Evolutionary conservation across 2,888 invertebrate species (phyloP).

Genomic region (Sabatieria punctata): DNA sequence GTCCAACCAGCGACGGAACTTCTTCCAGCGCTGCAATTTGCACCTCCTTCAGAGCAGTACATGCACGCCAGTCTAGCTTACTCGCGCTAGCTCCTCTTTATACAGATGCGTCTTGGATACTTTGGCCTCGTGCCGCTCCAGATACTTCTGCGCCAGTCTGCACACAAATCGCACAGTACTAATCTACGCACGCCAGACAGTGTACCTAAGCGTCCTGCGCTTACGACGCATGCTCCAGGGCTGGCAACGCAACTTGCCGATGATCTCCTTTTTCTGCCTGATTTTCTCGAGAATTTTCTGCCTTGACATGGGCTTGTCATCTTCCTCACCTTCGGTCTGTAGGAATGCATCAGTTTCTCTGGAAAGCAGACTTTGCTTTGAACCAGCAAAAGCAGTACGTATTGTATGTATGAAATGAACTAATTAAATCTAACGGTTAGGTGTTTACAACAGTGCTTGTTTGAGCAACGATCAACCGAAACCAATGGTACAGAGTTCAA

Average conservation of each 20-base stretch:
- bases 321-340: slow-evolving; percentile 22
- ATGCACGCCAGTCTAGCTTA: slow-evolving; percentile 12
- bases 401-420: too few relatives aligned
- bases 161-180: background rate
- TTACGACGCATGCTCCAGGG: slow-evolving; percentile 35
- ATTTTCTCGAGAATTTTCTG: slow-evolving; percentile 31
- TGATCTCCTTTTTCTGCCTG: slow-evolving; percentile 34
- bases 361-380: slow-evolving; percentile 12
- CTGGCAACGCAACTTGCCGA: slow-evolving; percentile 31
- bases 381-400: too few relatives aligned
- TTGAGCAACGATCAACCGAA: too few relatives aligned
- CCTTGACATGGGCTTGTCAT: slow-evolving; percentile 26
- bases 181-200: slow-evolving; percentile 6
- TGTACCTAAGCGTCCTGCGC: slow-evolving; percentile 27
- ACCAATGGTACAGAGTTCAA: background rate
- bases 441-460: too few relatives aligned
- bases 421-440: too few relatives aligned
- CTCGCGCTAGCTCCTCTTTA: slow-evolving; percentile 30
- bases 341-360: slow-evolving; percentile 25
- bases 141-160: slow-evolving; percentile 33
- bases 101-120: slow-evolving; percentile 32
- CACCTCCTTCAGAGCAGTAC: slow-evolving; percentile 8
- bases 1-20: slow-evolving; percentile 59
- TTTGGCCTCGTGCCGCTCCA: slow-evolving; percentile 32
- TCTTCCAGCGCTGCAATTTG: slow-evolving; percentile 44